A percentile compares a stretch with the other conserved stretches of the same genome.
phyloP scores from a whole-genome alignment of 92 coral and sea anemone genomes.

The Galaxea fascicularis region DNA sequence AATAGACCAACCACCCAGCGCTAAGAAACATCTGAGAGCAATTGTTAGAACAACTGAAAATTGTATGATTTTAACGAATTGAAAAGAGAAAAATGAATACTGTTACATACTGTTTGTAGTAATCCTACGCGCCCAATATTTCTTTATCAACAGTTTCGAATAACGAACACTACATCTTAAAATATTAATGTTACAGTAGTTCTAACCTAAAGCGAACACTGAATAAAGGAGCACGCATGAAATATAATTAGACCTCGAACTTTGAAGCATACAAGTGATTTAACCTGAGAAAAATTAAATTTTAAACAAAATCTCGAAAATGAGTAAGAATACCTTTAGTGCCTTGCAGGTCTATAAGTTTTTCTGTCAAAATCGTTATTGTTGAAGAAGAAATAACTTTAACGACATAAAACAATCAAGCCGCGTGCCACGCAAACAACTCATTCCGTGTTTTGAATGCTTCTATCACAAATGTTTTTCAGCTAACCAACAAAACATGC shows the following conservation, averaged over 20 bases:
- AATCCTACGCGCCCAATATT: no score
- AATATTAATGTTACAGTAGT: not conserved
- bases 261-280: not conserved
- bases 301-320: not conserved
- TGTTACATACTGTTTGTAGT: not conserved
- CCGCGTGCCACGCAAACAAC: constrained; percentile 29
- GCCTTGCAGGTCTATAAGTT: not conserved
- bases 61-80: not conserved
- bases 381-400: not conserved
- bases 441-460: not conserved
- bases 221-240: not conserved
- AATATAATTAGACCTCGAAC: not conserved
- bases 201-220: not conserved
- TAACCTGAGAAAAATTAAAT: not conserved
- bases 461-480: not conserved
- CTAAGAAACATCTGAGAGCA: not conserved
- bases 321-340: not conserved
- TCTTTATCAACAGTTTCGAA: not conserved
- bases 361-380: not conserved
- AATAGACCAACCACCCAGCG: not conserved
- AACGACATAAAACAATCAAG: constrained; percentile 19
- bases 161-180: not conserved
- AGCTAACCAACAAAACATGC: not conserved
- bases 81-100: not conserved
- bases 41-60: not conserved